Conservation (phyloP, 2,888 invertebrate genomes). For the Nomada fucata region DNA sequence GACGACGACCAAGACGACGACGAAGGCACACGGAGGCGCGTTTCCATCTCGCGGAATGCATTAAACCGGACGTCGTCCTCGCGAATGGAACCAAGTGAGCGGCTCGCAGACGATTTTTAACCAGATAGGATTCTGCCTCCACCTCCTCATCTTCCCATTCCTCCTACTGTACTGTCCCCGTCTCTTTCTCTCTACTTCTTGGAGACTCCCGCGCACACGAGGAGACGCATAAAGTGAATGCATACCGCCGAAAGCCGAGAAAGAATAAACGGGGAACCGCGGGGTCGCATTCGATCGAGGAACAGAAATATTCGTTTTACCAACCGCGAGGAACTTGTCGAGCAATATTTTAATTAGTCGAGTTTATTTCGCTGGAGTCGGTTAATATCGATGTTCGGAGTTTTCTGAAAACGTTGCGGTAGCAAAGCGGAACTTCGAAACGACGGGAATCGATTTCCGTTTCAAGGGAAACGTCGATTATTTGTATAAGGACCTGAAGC, state of each 20-base stretch:
- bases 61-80: conserved; percentile 73
- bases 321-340: background rate
- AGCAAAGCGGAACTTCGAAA: background rate
- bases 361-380: too few relatives aligned
- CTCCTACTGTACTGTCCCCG: conserved; percentile 23
- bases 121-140: conserved; percentile 72
- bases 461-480: too few relatives aligned
- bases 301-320: background rate
- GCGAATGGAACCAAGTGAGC: conserved; percentile 76
- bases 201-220: conserved; percentile 53
- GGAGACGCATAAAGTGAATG: conserved; percentile 53
- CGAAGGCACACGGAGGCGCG: conserved; percentile 47
- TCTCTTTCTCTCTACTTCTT: conserved; percentile 19
- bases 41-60: conserved; percentile 74
- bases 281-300: conserved; percentile 30
- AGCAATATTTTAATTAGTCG: background rate
- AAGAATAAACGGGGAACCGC: conserved; percentile 45
- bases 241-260: conserved; percentile 34
- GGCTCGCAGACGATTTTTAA: conserved; percentile 77
- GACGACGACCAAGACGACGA: conserved; percentile 41
- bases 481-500: too few relatives aligned
- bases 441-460: background rate
- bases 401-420: background rate
- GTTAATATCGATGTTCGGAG: background rate
- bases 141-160: conserved; percentile 56